Evolutionary conservation across 2,113 vertebrate species (phyloP).

Genomic region (Phalacrocorax aristotelis): DNA sequence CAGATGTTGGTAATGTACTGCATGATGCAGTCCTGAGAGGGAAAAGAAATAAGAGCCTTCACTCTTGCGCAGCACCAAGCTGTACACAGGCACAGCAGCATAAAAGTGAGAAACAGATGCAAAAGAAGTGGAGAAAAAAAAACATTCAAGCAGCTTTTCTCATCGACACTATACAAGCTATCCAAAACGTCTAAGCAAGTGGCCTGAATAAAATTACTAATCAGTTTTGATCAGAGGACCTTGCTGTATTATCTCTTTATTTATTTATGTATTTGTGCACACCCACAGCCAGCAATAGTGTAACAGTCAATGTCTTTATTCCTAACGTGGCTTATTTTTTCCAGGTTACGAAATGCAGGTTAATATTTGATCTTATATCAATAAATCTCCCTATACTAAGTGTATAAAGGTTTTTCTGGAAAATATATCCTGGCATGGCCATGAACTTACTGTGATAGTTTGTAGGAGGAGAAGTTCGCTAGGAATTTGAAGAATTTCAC

Average conservation of each 20-base stretch:
- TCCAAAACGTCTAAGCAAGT: neutral
- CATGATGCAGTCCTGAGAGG: neutral
- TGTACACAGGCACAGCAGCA: neutral
- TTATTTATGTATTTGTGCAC: neutral
- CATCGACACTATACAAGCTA: neutral
- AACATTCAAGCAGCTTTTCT: neutral
- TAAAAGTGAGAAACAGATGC: neutral
- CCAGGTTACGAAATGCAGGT: neutral
- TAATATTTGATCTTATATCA: constrained; percentile 51
- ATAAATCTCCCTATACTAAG: neutral
- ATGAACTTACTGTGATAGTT: neutral
- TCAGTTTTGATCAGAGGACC: neutral
- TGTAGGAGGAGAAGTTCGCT: neutral
- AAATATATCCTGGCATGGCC: neutral
- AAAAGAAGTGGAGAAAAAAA: neutral
- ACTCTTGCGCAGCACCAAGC: neutral
- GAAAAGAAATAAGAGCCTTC: neutral
- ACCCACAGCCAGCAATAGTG: neutral
- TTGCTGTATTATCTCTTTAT: neutral
- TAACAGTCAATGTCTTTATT: neutral
- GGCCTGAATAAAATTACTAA: neutral
- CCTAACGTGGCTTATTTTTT: neutral
- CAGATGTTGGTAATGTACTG: neutral
- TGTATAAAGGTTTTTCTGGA: neutral
- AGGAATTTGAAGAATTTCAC: neutral